Evolutionary conservation across 2,797 vertebrate species (phyloP).

Genomic region (Spinus olivaceus): DNA sequence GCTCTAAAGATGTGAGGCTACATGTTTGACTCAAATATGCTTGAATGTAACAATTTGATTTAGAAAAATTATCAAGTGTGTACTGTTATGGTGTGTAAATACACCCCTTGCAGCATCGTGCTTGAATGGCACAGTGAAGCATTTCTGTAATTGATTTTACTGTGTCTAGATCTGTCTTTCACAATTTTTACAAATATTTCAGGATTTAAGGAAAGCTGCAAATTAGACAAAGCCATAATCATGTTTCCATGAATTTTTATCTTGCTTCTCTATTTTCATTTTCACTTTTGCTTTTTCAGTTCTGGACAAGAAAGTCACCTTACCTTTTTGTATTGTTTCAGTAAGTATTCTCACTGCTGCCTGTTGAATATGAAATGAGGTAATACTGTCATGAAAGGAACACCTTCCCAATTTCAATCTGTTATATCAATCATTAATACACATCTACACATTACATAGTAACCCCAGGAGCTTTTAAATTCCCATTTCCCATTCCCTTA

Average conservation of each 20-base stretch:
- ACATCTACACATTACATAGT: not conserved
- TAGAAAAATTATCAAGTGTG: constrained; percentile 38
- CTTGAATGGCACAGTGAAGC: constrained; percentile 35
- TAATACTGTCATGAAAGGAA: not conserved
- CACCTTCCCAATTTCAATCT: not conserved
- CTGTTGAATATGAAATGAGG: not conserved
- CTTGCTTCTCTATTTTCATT: not conserved
- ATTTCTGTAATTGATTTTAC: constrained; percentile 54
- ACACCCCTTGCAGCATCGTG: not conserved
- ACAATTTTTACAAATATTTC: not conserved
- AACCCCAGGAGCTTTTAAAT: not conserved
- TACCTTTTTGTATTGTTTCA: not conserved
- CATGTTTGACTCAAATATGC: not conserved
- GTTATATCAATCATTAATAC: not conserved
- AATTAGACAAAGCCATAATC: not conserved
- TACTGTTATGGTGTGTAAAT: not conserved
- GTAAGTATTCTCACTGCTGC: not conserved
- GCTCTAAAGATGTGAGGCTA: constrained; percentile 12
- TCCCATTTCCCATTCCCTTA: not conserved
- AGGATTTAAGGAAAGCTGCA: not conserved
- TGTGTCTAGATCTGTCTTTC: not conserved
- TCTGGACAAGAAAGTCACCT: not conserved
- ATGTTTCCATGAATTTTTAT: not conserved
- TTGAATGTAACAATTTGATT: constrained; percentile 26
- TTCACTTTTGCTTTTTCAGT: not conserved